Percentiles rank a stretch among this genome's conserved stretches.
phyloP scores from a whole-genome alignment of 1,140 invertebrate species.

The Frieseomelitta varia region DNA sequence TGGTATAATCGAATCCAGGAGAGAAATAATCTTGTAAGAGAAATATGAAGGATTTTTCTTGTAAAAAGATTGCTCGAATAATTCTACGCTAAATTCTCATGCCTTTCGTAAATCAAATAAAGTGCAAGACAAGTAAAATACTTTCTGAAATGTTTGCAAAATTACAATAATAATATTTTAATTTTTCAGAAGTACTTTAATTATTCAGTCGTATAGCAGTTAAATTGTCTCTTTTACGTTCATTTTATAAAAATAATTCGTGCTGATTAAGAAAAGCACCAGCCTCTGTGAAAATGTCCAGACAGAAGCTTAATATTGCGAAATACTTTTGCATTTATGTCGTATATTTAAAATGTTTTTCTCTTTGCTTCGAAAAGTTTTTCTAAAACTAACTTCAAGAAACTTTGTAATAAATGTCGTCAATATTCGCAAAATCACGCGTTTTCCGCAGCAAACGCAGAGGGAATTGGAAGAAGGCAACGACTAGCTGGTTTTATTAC shows the following conservation, averaged over 20 bases:
- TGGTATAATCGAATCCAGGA: neutral
- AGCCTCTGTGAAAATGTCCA: neutral
- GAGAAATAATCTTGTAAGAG: neutral
- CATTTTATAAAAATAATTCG: neutral
- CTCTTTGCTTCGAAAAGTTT: neutral
- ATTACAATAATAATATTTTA: neutral
- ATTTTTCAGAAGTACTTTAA: neutral
- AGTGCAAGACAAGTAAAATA: neutral
- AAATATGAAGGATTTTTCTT: slow-evolving; percentile 7
- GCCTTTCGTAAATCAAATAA: neutral
- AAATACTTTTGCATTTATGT: neutral
- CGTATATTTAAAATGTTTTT: neutral
- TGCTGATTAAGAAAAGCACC: neutral
- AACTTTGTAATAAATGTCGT: neutral
- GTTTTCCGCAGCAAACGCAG: neutral
- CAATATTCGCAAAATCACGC: neutral
- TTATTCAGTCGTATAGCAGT: neutral
- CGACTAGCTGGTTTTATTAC: neutral
- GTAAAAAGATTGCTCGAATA: slow-evolving; percentile 11
- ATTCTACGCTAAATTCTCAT: neutral
- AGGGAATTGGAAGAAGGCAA: neutral
- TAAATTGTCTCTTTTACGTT: neutral
- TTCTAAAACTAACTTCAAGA: neutral
- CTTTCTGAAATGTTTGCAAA: neutral
- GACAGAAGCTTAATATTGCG: neutral